Evolutionary conservation across 2,888 invertebrate species (phyloP).

Genomic region (Harpalus rubripes): DNA sequence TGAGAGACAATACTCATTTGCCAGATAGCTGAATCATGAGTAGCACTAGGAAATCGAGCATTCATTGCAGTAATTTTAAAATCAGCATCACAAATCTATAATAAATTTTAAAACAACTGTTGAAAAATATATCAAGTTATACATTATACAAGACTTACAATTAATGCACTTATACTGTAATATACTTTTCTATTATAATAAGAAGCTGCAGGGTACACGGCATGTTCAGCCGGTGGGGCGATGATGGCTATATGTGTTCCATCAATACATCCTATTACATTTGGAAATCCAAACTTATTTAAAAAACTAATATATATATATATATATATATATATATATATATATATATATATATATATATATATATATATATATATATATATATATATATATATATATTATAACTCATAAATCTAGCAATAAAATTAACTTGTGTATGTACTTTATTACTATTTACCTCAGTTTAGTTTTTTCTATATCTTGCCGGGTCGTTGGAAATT

Average conservation of each 20-base stretch:
- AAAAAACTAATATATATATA: too few species aligned
- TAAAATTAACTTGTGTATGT: too few species aligned
- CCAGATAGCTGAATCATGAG: slow-evolving; percentile 71
- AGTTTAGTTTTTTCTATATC: neutral
- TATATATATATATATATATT: too few species aligned
- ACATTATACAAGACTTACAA: too few species aligned
- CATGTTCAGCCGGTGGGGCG: slow-evolving; percentile 58
- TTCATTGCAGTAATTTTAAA: slow-evolving; percentile 70
- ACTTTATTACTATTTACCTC: too few species aligned
- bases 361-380: too few species aligned
- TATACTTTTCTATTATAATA: slow-evolving; percentile 66
- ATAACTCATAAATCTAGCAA: too few species aligned
- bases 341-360: too few species aligned
- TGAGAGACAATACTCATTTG: slow-evolving; percentile 45
- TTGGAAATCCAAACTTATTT: neutral
- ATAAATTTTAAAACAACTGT: slow-evolving; percentile 26
- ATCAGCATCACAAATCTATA: slow-evolving; percentile 70
- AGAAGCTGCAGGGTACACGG: slow-evolving; percentile 52
- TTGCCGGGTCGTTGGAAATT: neutral
- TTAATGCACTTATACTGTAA: slow-evolving; percentile 62
- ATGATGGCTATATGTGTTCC: slow-evolving; percentile 65
- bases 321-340: too few species aligned
- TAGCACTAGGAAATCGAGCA: slow-evolving; percentile 71
- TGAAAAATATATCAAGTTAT: too few species aligned
- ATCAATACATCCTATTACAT: slow-evolving; percentile 45